Base-by-base conservation (phyloP, 2,797 vertebrate genomes). In the Sitta carolinensis region DNA sequence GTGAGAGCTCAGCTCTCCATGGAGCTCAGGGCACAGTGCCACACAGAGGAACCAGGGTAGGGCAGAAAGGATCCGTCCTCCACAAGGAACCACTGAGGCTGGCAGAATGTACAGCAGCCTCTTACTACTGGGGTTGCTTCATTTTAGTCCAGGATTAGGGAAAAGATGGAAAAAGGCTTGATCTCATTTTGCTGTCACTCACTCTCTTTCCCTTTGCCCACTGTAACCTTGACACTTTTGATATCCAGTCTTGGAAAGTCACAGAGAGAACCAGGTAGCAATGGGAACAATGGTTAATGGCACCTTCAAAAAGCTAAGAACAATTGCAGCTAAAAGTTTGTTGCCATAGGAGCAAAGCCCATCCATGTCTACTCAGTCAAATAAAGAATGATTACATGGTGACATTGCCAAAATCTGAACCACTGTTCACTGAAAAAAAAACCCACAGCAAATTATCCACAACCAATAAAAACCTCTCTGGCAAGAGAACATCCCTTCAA, bases 291-390 rank as follows among this genome's bases (percentile, higher is more conserved):
- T 73, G 59, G 47, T 50, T 79, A 88, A 88, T 84, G 67, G 13
- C 20, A 74, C 57, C n/a, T 84, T 85, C 75, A 85, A 85, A 94
- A 79, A 54, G 15, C 75, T 40, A 34, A 67, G 81, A 92, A 72
- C 38, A 87, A 61, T 63, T 88, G 43, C 22, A 88, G 73, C 32
- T 57, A 43, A 64, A 93, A 90, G 82, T 78, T 62, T 81, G 73
- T 91, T 89, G 81, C 91, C 62, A 61, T 69, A 88, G 80, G 50
- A 93, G 77, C 83, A 89, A 89, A 95, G 20, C 38, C 55, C 42
- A n/a, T 92, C 85, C 66, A 84, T 51, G 45, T 40, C 68, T 55
- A 38, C 23, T 59, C 80, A 25, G n/a, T 90, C 52, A 93, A 91
- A 92, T 50, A 73, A 69, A 76, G 10, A 25, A 15, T 52, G 47